phyloP scores from a whole-genome alignment of 2,797 vertebrate genomes.

The Falco peregrinus region DNA sequence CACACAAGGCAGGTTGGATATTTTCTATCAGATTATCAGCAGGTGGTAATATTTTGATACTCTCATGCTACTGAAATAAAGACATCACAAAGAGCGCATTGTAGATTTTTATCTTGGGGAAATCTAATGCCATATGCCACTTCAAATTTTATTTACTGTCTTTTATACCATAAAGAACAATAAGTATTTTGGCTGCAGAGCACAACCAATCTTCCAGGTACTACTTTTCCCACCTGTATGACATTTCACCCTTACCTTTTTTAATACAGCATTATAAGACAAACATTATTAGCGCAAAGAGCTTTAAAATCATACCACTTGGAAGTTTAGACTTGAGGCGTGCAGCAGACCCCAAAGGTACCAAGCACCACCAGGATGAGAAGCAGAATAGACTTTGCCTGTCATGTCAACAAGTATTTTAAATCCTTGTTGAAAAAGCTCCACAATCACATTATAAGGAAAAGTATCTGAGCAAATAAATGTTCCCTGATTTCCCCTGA shows the following conservation, averaged over 20 bases:
- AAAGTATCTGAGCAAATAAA: slow-evolving; percentile 9
- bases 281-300: neutral
- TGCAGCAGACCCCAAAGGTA: neutral
- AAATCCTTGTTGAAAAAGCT: neutral
- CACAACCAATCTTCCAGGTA: neutral
- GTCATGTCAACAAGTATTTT: neutral
- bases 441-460: neutral
- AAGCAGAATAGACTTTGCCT: neutral
- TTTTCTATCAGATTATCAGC: slow-evolving; percentile 8
- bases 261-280: neutral
- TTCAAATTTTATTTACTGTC: neutral
- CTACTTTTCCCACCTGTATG: neutral
- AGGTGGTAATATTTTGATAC: neutral
- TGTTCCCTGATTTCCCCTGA: slow-evolving; percentile 4
- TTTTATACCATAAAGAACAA: neutral
- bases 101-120: neutral
- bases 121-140: neutral
- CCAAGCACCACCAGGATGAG: neutral
- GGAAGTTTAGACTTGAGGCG: neutral
- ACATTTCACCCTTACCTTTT: neutral
- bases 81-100: neutral
- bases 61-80: slow-evolving; percentile 1
- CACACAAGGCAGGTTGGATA: neutral
- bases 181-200: neutral
- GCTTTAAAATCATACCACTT: neutral